phyloP scores from a whole-genome alignment of 2,888 invertebrate species.

The Drosophila siamana region DNA sequence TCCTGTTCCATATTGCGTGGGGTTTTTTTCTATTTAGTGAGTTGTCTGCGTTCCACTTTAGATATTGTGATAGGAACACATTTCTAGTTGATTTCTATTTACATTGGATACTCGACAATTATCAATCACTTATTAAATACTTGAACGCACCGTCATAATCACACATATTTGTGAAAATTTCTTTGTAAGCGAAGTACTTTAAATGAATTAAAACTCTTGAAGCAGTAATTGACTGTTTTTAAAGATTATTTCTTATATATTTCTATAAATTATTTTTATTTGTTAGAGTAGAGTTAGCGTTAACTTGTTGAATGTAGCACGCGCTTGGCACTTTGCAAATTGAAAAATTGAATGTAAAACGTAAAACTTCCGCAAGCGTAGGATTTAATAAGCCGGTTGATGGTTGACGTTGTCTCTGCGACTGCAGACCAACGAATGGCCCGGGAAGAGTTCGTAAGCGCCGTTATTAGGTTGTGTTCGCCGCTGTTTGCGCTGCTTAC shows the following conservation, averaged over 20 bases:
- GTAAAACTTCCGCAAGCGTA: slow-evolving; percentile 7
- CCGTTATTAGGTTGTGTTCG: slow-evolving; percentile 27
- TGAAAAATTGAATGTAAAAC: slow-evolving; percentile 18
- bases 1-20: not conserved
- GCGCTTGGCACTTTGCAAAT: slow-evolving; percentile 29
- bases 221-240: slow-evolving; percentile 23
- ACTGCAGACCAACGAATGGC: slow-evolving; percentile 36
- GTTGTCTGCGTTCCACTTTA: not conserved
- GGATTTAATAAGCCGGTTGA: slow-evolving; percentile 16
- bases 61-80: not conserved
- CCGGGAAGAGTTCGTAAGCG: slow-evolving; percentile 5
- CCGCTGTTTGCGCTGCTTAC: slow-evolving; percentile 5
- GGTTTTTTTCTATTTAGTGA: slow-evolving; percentile 8
- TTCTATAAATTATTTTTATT: slow-evolving; percentile 1
- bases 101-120: slow-evolving; percentile 7
- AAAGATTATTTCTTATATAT: slow-evolving; percentile 11
- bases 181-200: slow-evolving; percentile 31
- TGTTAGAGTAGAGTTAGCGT: slow-evolving; percentile 18
- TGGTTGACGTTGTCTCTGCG: slow-evolving; percentile 42
- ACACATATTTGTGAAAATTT: slow-evolving; percentile 38
- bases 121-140: slow-evolving; percentile 27
- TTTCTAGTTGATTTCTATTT: slow-evolving; percentile 9
- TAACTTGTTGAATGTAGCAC: slow-evolving; percentile 44
- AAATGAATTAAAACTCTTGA: slow-evolving; percentile 17
- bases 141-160: slow-evolving; percentile 52